Evolutionary conservation across 2,113 vertebrate genomes (phyloP), one percentile per base, ranked within the genome.

Genomic region (Ammodytes dubius): DNA sequence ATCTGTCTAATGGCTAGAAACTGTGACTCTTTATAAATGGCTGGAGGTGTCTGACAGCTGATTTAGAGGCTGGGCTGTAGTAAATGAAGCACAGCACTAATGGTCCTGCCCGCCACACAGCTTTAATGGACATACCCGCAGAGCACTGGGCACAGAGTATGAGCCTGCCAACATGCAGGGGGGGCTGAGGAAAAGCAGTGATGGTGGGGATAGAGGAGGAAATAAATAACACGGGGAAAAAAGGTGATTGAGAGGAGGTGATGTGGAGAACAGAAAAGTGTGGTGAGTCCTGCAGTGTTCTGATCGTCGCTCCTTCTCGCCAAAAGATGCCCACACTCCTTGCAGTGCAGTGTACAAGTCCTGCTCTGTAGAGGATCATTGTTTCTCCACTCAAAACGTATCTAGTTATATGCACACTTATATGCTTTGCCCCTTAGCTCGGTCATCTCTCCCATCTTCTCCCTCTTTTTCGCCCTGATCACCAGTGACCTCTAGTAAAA

Each of bases 21-120:
- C 75, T 70, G 87, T 37, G 69, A 89, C 70, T 82, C 77, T 9
- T 77, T 81, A 70, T 80, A 84, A 89, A 87, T 9, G 67, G 58
- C 72, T 76, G 68, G 57, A 71, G 79, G 81, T 78, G 72, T 61
- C 86, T 79, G 83, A 86, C 73, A 80, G 79, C 87, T 92, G 92
- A 93, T 90, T 92, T 90, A 90, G 70, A 89, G 78, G 84, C 87
- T 42, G 71, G 80, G 68, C 73, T 2, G 71, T 50, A 76, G 82
- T 65, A 91, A 94, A 93, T 94, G 87, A 93, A 88, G 82, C 90
- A 43, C 49, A 13, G 50, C 85, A 1, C 91, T 94, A 92, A 94
- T 92, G 88, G 81, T 72, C 87, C 69, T 89, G 53, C 73, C 74
- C 47, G 82, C 84, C 87, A 84, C 87, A 84, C 74, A 57, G 86